Base-by-base conservation (phyloP, 2,888 invertebrate genomes). In the Quadroppia sp. region DNA sequence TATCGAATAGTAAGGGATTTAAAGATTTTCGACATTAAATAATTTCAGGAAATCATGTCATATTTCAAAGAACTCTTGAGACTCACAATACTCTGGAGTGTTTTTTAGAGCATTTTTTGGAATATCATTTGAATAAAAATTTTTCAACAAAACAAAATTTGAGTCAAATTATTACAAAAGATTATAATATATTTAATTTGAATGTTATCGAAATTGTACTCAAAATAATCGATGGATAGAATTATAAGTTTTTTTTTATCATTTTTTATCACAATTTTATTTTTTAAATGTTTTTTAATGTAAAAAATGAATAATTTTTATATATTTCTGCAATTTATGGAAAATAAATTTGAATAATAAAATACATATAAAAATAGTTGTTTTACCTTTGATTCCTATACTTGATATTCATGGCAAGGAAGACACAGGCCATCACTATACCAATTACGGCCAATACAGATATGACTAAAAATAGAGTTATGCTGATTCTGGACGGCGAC, bases 381-480 rank as follows among this genome's bases (percentile, higher is more conserved):
- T 25, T 59, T 80, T 82, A 93, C 90, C 94, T 90, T 84, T 98
- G 97, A 84, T 96, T 94, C 76, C 98, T 87, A 82, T 92, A 94
- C 82, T 90, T 92, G 77, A 98, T 92, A 83, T 99, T 99, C 85
- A 98, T 93, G 71, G 89, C 89, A 56, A 99, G 87, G 83, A 99
- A 98, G 48, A 91, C 88, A 15, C 89, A 87, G 9, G 97, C 94
- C 82, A 97, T 87, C 61, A 95, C 86, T 77, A 99, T 94, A 4
- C 99, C 98, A 28, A 94, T 85, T 30, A 91, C 89, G 4, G 97
- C 91, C 76, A 92, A 87, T 67, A 90, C 88, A 48, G 94, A 92
- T 79, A 98, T 87, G 71, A 91, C 88, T 73, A 90, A 89, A 83
- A 95, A 96, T 75, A 97, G 89, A n/a, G 92, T 92, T 79, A 92